phyloP scores from a whole-genome alignment of 2,113 vertebrate species.

The Pachypanchax playfairii region DNA sequence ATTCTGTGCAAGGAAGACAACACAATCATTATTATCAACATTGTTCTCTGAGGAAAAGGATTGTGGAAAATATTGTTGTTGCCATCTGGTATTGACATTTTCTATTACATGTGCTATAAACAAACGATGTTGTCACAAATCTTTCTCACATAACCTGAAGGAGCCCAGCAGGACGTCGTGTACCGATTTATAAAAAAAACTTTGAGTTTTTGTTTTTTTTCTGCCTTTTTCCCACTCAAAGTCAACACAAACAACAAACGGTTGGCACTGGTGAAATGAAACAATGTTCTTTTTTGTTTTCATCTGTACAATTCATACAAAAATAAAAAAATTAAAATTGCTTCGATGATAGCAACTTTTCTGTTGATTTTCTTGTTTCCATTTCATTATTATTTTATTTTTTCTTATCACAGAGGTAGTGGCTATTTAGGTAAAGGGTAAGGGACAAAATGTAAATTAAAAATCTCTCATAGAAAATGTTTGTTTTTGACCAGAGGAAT shows the following conservation, averaged over 20 bases:
- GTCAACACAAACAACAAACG: slow-evolving; percentile 70
- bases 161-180: slow-evolving; percentile 52
- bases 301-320: slow-evolving; percentile 83
- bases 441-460: slow-evolving; percentile 77
- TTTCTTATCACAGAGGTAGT: slow-evolving; percentile 83
- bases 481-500: slow-evolving; percentile 77
- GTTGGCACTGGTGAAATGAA: slow-evolving; percentile 80
- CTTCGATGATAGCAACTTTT: slow-evolving; percentile 72
- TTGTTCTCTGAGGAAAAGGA: slow-evolving; percentile 63
- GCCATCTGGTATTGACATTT: slow-evolving; percentile 62
- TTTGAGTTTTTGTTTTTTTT: slow-evolving; percentile 62
- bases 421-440: slow-evolving; percentile 79
- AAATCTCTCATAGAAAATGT: slow-evolving; percentile 82
- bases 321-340: slow-evolving; percentile 82
- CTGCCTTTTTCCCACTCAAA: slow-evolving; percentile 65
- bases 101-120: slow-evolving; percentile 66
- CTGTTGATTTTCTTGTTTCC: slow-evolving; percentile 67
- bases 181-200: slow-evolving; percentile 57
- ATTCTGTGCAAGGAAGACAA: slow-evolving; percentile 78
- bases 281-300: slow-evolving; percentile 75
- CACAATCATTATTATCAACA: slow-evolving; percentile 69
- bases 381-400: slow-evolving; percentile 58
- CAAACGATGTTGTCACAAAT: slow-evolving; percentile 60
- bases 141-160: slow-evolving; percentile 48
- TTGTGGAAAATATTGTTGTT: slow-evolving; percentile 66